These are phyloP conservation scores for Alectura lathami DNA, from an alignment of 2,113 vertebrate genomes.

Conservation along the genomic window DNA sequence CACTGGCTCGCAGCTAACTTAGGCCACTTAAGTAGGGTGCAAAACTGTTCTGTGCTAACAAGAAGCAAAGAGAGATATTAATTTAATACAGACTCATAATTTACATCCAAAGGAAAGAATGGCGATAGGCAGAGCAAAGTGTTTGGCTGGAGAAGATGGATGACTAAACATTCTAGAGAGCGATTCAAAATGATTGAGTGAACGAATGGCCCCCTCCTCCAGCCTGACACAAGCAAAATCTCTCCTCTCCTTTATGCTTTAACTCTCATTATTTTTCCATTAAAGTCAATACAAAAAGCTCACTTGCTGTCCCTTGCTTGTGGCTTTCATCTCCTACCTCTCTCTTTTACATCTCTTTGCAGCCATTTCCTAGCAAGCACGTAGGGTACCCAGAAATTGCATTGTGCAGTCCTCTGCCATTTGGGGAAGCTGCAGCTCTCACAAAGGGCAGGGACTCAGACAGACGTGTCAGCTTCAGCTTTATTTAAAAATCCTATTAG, in stretches of 20 bases:
- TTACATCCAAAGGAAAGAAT: background rate
- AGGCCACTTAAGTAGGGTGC: background rate
- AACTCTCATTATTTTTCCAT: slow-evolving; percentile 39
- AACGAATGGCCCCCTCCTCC: slow-evolving; percentile 30
- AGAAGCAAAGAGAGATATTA: background rate
- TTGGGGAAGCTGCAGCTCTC: background rate
- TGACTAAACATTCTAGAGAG: slow-evolving; percentile 18
- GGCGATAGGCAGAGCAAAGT: background rate
- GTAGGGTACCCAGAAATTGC: background rate
- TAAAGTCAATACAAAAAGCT: slow-evolving; percentile 20
- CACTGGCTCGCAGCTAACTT: background rate
- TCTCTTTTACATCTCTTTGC: background rate
- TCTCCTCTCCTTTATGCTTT: background rate
- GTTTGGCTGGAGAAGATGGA: slow-evolving; percentile 45
- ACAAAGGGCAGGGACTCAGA: slow-evolving; percentile 14
- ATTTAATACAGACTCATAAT: background rate
- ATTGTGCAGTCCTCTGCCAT: background rate
- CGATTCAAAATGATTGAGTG: slow-evolving; percentile 34
- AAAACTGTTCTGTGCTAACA: background rate
- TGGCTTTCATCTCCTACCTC: background rate
- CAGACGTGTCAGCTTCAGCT: background rate
- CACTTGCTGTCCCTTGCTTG: background rate
- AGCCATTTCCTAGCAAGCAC: background rate
- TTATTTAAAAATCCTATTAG: slow-evolving; percentile 35
- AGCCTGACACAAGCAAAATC: slow-evolving; percentile 61